phyloP scores from a whole-genome alignment of 2,888 invertebrate genomes.

The Rotaria sp. region DNA sequence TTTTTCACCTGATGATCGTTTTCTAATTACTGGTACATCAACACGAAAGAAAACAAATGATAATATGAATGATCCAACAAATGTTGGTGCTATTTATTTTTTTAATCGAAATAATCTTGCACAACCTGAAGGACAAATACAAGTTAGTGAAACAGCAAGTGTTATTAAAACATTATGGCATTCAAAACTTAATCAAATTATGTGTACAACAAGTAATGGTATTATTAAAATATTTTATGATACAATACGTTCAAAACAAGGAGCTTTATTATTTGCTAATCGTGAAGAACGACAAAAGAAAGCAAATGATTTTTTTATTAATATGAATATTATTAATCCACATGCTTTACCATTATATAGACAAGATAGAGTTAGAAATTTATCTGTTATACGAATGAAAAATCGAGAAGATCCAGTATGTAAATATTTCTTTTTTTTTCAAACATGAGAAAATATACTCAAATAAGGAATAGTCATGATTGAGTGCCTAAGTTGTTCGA shows the following conservation, averaged over 20 bases:
- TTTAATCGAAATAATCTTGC: conserved; percentile 24
- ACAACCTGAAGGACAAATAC: background rate
- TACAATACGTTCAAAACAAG: conserved; percentile 67
- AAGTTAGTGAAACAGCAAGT: conserved; percentile 43
- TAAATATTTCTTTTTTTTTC: background rate
- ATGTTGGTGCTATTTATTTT: conserved; percentile 34
- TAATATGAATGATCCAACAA: background rate
- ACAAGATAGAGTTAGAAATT: conserved; percentile 70
- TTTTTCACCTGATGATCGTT: conserved; percentile 35
- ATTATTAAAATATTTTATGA: conserved; percentile 83
- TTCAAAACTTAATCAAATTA: conserved; percentile 90
- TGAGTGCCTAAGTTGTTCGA: too few species aligned
- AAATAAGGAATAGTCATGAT: too few species aligned
- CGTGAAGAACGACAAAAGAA: conserved; percentile 44
- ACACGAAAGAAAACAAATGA: conserved; percentile 59
- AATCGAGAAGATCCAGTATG: conserved; percentile 64
- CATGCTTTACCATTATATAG: conserved; percentile 86
- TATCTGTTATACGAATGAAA: conserved; percentile 81
- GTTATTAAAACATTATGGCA: conserved; percentile 88
- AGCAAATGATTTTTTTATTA: conserved; percentile 34
- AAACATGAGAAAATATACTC: too few species aligned
- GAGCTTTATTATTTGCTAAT: conserved; percentile 45
- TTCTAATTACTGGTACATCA: conserved; percentile 60
- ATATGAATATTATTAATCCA: conserved; percentile 43
- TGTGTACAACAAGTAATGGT: conserved; percentile 84